Base-by-base conservation (phyloP, 1,140 invertebrate genomes). In the Drosophila mauritiana region DNA sequence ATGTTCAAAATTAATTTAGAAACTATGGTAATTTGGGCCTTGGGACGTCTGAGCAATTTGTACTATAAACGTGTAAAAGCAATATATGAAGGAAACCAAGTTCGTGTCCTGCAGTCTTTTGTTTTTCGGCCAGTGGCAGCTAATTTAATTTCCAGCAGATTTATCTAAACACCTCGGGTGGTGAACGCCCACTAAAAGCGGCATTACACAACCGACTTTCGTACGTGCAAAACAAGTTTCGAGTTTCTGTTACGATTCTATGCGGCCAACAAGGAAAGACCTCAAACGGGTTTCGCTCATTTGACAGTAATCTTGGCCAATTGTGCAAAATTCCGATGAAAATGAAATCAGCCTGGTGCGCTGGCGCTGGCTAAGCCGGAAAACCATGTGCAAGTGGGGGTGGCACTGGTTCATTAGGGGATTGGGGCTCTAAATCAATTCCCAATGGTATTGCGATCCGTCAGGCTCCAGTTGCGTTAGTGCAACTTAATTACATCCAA, bases 271-370 rank as follows among this genome's bases (percentile, higher is more conserved):
- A 83, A 88, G 83, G 84, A 86, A 86, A 86, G 79, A 74, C 76
- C 53, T 46, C 40, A 75, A 88, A 88, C 83, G 70, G 73, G 83
- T 89, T 89, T 69, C 39, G 73, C 53, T 57, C 39, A 40, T 53
- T 63, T 70, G 65, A 63, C 78, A 76, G 43, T 79, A 67, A 73
- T 37, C 78, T 40, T 61, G 74, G 74, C 74, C 55, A 79, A 88
- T 80, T 83, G 78, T 86, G 83, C 82, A 82, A 86, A 88, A 88
- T 88, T 88, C 80, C 84, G 80, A 78, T 84, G 84, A 76, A 86
- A 82, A 72, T 76, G 62, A 86, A 86, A 86, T 68, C 75, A 59
- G 63, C 64, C 56, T 43, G 56, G 36, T 20, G 11, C 43, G 12
- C 13, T 13, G 46, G 31, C 43, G 39, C 31, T 15, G 63, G n/a